Evolutionary conservation across 2,797 vertebrate species (phyloP).

Genomic region (Cynopterus sphinx): DNA sequence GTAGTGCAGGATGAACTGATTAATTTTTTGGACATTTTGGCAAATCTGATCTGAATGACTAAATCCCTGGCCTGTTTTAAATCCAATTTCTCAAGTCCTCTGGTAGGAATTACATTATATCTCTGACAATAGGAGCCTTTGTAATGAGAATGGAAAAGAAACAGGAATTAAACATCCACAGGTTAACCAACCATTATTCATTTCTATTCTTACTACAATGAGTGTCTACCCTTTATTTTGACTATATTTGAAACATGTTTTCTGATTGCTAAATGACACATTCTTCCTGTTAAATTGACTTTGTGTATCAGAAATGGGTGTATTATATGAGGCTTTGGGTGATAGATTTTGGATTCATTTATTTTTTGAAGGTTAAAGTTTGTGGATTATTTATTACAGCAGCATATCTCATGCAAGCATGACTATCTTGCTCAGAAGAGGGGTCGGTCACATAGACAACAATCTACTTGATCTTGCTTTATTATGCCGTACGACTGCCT

Average conservation of each 20-base stretch:
- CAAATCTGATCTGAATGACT: slow-evolving; percentile 75
- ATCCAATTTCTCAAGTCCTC: slow-evolving; percentile 70
- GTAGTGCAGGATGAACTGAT: slow-evolving; percentile 63
- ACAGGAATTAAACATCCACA: slow-evolving; percentile 53
- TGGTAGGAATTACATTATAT: slow-evolving; percentile 66
- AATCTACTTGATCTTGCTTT: slow-evolving; percentile 16
- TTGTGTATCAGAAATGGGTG: neutral
- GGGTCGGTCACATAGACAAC: neutral
- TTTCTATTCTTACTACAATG: neutral
- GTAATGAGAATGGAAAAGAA: slow-evolving; percentile 72
- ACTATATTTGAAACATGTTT: slow-evolving; percentile 34
- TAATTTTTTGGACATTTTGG: slow-evolving; percentile 76
- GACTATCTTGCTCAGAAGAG: slow-evolving; percentile 43
- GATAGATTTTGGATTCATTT: slow-evolving; percentile 43
- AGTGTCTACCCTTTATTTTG: slow-evolving; percentile 43
- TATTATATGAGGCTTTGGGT: neutral
- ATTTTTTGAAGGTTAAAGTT: slow-evolving; percentile 52
- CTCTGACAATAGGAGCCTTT: slow-evolving; percentile 61
- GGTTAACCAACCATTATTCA: slow-evolving; percentile 48
- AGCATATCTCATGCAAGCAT: neutral
- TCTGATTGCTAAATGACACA: slow-evolving; percentile 51
- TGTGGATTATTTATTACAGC: slow-evolving; percentile 45
- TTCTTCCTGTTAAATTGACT: neutral
- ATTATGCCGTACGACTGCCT: neutral
- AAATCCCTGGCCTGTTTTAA: slow-evolving; percentile 71